Evolutionary conservation across 2,797 vertebrate genomes (phyloP).

Genomic region (Melanitta fusca): DNA sequence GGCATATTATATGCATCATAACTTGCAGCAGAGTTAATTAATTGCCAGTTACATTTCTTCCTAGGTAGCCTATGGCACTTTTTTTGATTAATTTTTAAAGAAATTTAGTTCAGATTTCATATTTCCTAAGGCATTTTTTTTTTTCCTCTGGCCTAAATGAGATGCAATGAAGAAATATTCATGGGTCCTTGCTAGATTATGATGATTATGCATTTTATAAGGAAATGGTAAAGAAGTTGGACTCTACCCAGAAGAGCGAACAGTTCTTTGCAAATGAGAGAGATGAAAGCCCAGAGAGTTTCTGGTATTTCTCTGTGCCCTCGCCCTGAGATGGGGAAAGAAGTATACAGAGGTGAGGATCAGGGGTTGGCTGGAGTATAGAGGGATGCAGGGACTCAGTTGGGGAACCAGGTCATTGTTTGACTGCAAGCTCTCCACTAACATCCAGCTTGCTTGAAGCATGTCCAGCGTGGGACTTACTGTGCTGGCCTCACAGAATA

Average conservation of each 20-base stretch:
- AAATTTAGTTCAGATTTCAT: slow-evolving; percentile 50
- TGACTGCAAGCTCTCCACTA: not conserved
- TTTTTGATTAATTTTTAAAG: slow-evolving; percentile 65
- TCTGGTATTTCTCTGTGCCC: not conserved
- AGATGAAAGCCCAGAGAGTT: not conserved
- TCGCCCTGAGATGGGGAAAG: not conserved
- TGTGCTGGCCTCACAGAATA: not conserved
- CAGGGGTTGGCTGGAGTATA: not conserved
- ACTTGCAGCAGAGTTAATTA: slow-evolving; percentile 73
- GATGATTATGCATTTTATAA: not conserved
- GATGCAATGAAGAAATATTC: not conserved
- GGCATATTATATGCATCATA: slow-evolving; percentile 62
- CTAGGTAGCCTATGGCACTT: slow-evolving; percentile 41
- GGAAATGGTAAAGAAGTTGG: not conserved
- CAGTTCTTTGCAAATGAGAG: not conserved
- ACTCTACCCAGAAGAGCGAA: not conserved
- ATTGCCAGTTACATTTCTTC: slow-evolving; percentile 57
- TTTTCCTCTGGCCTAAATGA: not conserved
- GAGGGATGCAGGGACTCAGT: not conserved
- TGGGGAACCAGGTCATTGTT: not conserved
- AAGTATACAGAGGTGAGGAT: not conserved
- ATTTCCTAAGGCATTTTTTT: not conserved
- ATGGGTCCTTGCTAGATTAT: not conserved
- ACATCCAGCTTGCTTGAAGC: not conserved
- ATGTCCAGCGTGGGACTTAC: not conserved